A percentile compares a stretch with the other conserved stretches of the same genome.
Evolutionary conservation across 2,113 vertebrate species (phyloP).

Genomic region (Trinectes maculatus): DNA sequence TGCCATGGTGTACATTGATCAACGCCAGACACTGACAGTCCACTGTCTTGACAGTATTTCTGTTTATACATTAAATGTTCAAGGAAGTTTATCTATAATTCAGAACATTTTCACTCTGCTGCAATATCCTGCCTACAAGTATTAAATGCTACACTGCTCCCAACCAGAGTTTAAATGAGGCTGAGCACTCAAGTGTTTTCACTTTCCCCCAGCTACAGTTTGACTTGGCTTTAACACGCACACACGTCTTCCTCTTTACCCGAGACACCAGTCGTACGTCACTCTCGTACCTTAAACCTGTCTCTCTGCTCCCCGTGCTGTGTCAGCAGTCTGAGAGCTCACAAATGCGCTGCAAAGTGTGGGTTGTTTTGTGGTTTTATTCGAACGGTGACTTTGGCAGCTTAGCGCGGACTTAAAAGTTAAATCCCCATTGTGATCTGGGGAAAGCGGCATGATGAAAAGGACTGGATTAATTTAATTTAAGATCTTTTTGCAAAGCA

Average conservation of each 20-base stretch:
- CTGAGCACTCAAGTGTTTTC: constrained; percentile 6
- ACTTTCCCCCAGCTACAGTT: neutral
- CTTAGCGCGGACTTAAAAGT: neutral
- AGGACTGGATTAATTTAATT: constrained; percentile 14
- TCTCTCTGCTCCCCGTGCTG: constrained; percentile 12
- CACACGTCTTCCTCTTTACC: constrained; percentile 24
- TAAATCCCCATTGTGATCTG: neutral
- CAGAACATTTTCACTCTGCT: neutral
- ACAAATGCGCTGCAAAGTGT: neutral
- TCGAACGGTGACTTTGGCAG: neutral
- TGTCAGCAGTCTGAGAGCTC: neutral
- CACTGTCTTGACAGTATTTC: too few relatives aligned
- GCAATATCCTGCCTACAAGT: neutral
- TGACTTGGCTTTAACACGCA: constrained; percentile 23
- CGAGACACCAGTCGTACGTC: constrained; percentile 19
- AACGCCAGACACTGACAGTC: too few relatives aligned
- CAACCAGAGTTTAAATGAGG: constrained; percentile 7
- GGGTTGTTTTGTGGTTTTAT: neutral
- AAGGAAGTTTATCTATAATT: constrained; percentile 9
- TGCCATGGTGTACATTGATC: too few relatives aligned
- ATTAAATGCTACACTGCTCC: constrained; percentile 11
- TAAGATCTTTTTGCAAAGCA: constrained; percentile 15
- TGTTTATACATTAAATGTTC: too few relatives aligned
- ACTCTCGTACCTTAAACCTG: constrained; percentile 10
- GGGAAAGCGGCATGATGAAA: neutral